A percentile compares a stretch with the other conserved stretches of the same genome.
These are phyloP conservation scores for Budorcas taxicolor DNA, from an alignment of 2,113 vertebrate genomes.

Conservation along the genomic window DNA sequence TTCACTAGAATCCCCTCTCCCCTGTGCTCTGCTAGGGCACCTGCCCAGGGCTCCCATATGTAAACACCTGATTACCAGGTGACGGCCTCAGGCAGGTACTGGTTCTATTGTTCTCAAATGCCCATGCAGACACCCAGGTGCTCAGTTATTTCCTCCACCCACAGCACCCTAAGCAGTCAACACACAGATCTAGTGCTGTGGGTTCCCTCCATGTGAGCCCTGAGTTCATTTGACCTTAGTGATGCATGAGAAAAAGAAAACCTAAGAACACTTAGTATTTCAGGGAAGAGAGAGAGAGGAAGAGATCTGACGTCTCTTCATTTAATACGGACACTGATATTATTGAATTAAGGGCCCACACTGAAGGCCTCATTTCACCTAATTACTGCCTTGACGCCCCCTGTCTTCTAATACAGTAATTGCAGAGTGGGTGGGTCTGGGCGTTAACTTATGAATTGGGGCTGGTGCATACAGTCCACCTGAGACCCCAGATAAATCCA, in stretches of 20 bases:
- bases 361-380: too few species aligned
- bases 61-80: background rate
- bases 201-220: background rate
- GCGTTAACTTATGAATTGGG: too few species aligned
- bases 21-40: background rate
- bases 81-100: background rate
- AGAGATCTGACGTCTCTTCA: background rate
- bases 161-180: background rate
- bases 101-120: background rate
- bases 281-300: background rate
- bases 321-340: background rate
- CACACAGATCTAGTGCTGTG: accelerated
- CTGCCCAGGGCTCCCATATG: background rate
- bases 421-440: too few species aligned
- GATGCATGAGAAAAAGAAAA: background rate
- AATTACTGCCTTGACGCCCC: too few species aligned
- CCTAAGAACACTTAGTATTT: background rate
- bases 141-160: background rate
- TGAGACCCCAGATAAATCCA: background rate
- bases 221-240: too few species aligned
- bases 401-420: too few species aligned
- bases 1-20: background rate
- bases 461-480: background rate
- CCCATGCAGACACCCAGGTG: background rate
- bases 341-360: background rate